These are phyloP conservation scores for Cynodonichthys magdalenae DNA, from an alignment of 2,797 vertebrate genomes.

Conservation along the genomic window DNA sequence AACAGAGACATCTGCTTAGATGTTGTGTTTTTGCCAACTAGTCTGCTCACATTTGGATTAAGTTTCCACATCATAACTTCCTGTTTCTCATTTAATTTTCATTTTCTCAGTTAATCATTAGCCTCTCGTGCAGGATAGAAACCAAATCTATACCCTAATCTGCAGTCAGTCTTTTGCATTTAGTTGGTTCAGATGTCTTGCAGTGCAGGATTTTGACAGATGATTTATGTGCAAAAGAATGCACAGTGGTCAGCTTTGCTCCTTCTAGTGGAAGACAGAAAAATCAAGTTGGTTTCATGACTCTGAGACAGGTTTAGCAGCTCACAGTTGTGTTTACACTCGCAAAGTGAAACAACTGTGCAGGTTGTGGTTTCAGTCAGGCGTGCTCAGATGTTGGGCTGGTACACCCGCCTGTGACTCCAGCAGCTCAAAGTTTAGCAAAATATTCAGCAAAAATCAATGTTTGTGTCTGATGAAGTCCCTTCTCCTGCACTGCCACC, in stretches of 20 bases:
- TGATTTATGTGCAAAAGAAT: slow-evolving; percentile 14
- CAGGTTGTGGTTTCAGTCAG: slow-evolving; percentile 13
- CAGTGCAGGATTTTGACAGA: slow-evolving; percentile 3
- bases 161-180: background rate
- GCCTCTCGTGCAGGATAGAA: slow-evolving; percentile 19
- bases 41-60: slow-evolving; percentile 37
- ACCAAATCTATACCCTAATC: slow-evolving; percentile 6
- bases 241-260: slow-evolving; percentile 6
- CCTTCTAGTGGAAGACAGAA: slow-evolving; percentile 7
- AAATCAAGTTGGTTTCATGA: background rate
- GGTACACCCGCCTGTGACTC: slow-evolving; percentile 4
- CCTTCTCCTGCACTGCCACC: slow-evolving; percentile 25
- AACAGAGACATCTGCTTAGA: slow-evolving; percentile 36
- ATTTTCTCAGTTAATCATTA: slow-evolving; percentile 36
- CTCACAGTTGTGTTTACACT: background rate
- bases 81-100: slow-evolving; percentile 33
- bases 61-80: slow-evolving; percentile 45
- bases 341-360: slow-evolving; percentile 6
- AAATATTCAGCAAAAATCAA: slow-evolving; percentile 16
- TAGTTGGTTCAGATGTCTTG: background rate
- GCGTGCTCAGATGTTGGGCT: slow-evolving; percentile 6
- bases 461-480: slow-evolving; percentile 26
- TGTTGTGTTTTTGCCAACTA: slow-evolving; percentile 59
- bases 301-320: slow-evolving; percentile 6
- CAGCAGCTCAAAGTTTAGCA: slow-evolving; percentile 10